phyloP scores from a whole-genome alignment of 2,113 vertebrate species.

The Vidua chalybeata region DNA sequence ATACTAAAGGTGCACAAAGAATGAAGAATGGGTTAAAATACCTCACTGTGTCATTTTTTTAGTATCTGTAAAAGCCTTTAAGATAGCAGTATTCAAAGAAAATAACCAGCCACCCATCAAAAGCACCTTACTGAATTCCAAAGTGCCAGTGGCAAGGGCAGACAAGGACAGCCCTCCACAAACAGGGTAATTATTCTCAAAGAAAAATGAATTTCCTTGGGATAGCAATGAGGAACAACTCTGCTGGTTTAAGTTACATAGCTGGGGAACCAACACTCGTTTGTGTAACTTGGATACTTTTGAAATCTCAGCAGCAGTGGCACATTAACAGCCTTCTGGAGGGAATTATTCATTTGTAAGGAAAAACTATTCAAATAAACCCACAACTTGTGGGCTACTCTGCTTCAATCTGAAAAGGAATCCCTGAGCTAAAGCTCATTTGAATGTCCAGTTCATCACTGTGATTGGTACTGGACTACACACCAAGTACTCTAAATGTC shows the following conservation, averaged over 20 bases:
- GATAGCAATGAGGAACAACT: not conserved
- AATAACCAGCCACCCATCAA: not conserved
- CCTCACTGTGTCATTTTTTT: not conserved
- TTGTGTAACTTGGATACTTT: not conserved
- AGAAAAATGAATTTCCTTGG: not conserved
- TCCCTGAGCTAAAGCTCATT: not conserved
- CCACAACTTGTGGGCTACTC: not conserved
- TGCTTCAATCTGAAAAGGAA: not conserved
- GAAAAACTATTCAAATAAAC: not conserved
- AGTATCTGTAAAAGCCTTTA: not conserved
- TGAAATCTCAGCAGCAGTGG: not conserved
- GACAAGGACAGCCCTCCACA: not conserved
- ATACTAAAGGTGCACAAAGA: not conserved
- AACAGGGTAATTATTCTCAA: not conserved
- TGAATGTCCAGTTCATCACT: not conserved
- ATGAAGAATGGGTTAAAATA: not conserved
- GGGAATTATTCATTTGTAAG: not conserved
- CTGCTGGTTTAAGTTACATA: accelerated
- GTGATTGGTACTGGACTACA: not conserved
- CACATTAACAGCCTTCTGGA: not conserved
- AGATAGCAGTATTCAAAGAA: not conserved
- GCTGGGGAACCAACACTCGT: accelerated
- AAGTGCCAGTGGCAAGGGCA: not conserved
- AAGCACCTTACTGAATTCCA: not conserved
- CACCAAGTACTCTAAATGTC: not conserved